Percentiles rank a stretch among this genome's conserved stretches.
phyloP scores from a whole-genome alignment of 2,888 invertebrate species.

The Actias luna region DNA sequence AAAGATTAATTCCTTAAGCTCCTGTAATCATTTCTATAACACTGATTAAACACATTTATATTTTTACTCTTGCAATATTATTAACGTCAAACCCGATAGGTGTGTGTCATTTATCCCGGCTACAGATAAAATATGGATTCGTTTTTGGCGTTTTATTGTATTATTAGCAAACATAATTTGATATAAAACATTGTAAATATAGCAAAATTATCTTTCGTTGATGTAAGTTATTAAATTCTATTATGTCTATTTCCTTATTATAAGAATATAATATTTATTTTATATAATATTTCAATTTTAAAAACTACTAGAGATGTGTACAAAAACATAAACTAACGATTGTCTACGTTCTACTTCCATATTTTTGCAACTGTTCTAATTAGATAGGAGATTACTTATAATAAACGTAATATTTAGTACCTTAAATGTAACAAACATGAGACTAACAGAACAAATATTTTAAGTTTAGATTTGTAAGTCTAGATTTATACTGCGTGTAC shows the following conservation, averaged over 20 bases:
- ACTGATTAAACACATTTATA: background rate
- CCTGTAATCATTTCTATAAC: background rate
- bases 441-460: constrained; percentile 37
- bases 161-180: background rate
- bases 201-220: background rate
- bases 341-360: background rate
- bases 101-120: background rate
- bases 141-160: background rate
- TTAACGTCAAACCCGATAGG: background rate
- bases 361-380: constrained; percentile 8
- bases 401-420: constrained; percentile 21
- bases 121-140: background rate
- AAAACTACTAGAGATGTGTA: background rate
- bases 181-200: constrained; percentile 1
- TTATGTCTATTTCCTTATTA: background rate
- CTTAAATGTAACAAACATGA: constrained; percentile 33
- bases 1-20: constrained; percentile 20
- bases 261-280: background rate
- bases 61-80: constrained; percentile 1
- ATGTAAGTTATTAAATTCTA: background rate
- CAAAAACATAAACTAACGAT: background rate
- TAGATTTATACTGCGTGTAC: constrained; percentile 29
- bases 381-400: constrained; percentile 12
- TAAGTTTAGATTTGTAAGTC: constrained; percentile 16
- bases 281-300: background rate